Conservation (phyloP, 2,797 vertebrate species). For the Antennarius maculatus region DNA sequence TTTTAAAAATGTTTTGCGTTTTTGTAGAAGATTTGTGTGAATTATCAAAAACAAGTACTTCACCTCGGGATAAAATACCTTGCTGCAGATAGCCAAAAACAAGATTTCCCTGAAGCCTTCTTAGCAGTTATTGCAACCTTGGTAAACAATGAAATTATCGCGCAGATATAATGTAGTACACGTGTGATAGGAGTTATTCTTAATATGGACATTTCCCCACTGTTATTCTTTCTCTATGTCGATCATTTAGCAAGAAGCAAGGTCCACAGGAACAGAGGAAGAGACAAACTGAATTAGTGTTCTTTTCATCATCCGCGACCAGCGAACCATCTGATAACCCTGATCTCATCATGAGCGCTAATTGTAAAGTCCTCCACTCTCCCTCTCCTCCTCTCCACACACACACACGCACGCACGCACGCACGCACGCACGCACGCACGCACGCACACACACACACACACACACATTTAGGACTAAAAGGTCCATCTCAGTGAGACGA, state of each 20-base stretch:
- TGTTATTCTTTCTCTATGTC: constrained; percentile 41
- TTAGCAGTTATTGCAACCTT: constrained; percentile 57
- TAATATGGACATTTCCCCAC: constrained; percentile 63
- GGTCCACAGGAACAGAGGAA: constrained; percentile 69
- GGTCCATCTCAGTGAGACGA: constrained; percentile 35
- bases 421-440: background rate
- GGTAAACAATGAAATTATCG: constrained; percentile 60
- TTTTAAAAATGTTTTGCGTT: background rate
- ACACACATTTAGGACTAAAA: constrained; percentile 45
- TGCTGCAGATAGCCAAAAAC: constrained; percentile 13
- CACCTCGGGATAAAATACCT: background rate
- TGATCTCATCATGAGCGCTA: constrained; percentile 80
- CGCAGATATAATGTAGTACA: constrained; percentile 60
- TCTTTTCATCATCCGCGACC: constrained; percentile 82
- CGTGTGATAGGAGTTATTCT: constrained; percentile 68
- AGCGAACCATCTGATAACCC: constrained; percentile 79
- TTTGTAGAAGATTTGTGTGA: background rate
- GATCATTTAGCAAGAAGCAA: constrained; percentile 48
- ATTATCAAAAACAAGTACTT: constrained; percentile 5
- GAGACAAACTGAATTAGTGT: constrained; percentile 84
- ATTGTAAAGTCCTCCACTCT: constrained; percentile 73
- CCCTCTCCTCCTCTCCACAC: constrained; percentile 16
- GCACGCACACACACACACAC: constrained; percentile 24
- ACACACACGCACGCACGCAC: too few relatives aligned
- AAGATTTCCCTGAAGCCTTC: constrained; percentile 29